A percentile compares a stretch with the other conserved stretches of the same genome.
Conservation (phyloP, 2,888 invertebrate species). For the Incurvaria masculella region DNA sequence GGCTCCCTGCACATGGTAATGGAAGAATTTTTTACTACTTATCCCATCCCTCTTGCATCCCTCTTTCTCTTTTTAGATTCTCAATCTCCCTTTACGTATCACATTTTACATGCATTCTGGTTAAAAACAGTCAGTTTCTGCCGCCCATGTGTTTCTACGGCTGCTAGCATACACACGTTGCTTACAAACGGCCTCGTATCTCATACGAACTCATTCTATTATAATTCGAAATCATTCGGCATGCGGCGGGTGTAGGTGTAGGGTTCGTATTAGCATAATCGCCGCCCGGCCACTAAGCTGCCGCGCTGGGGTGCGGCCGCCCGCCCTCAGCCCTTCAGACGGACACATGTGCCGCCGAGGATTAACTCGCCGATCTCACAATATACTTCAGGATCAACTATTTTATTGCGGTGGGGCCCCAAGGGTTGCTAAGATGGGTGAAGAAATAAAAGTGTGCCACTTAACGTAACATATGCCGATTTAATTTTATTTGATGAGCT, state of each 20-base stretch:
- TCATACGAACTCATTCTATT: not conserved
- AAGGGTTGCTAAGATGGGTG: not conserved
- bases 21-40: too few relatives aligned
- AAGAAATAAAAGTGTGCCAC: too few relatives aligned
- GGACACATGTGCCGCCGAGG: not conserved
- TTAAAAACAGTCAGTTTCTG: too few relatives aligned
- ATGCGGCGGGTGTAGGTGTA: not conserved
- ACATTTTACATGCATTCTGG: too few relatives aligned
- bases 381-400: not conserved
- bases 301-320: not conserved
- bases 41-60: too few relatives aligned
- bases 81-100: too few relatives aligned
- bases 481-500: too few relatives aligned
- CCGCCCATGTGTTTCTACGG: too few relatives aligned
- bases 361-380: not conserved
- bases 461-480: too few relatives aligned
- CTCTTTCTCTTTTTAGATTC: too few relatives aligned
- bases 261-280: not conserved
- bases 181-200: not conserved
- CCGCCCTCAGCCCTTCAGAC: not conserved
- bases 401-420: not conserved
- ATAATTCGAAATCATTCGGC: not conserved
- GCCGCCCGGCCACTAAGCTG: not conserved
- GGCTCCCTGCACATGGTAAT: too few relatives aligned
- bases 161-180: too few relatives aligned